Conservation (phyloP, 2,888 invertebrate species). For the Trichopria drosophilae region DNA sequence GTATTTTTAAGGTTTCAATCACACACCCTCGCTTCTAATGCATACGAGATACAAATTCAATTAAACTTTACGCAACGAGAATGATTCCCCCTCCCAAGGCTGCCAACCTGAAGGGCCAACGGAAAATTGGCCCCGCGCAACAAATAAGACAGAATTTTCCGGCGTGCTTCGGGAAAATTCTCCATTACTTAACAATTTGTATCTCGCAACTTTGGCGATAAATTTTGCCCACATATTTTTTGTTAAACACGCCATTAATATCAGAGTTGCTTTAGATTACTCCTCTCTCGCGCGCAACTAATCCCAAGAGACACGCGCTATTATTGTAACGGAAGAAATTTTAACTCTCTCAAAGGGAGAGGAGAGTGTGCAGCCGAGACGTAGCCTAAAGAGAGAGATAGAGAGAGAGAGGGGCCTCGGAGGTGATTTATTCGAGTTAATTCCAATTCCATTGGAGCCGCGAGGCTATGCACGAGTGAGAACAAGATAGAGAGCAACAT, state of each 20-base stretch:
- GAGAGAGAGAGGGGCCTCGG: slow-evolving; percentile 34
- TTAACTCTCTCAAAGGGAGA: slow-evolving; percentile 41
- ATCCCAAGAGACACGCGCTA: slow-evolving; percentile 39
- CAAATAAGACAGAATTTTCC: too few relatives aligned
- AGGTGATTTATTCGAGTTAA: slow-evolving; percentile 58
- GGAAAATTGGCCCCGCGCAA: too few relatives aligned
- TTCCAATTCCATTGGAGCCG: slow-evolving; percentile 60
- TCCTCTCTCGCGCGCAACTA: slow-evolving; percentile 27
- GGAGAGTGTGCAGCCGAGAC: slow-evolving; percentile 14
- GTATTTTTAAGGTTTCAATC: too few relatives aligned
- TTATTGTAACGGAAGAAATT: slow-evolving; percentile 51
- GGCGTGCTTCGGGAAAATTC: slow-evolving; percentile 5
- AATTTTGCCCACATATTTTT: slow-evolving; percentile 29
- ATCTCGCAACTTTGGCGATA: too few relatives aligned
- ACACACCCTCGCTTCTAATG: too few relatives aligned
- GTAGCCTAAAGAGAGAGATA: slow-evolving; percentile 14
- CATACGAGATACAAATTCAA: too few relatives aligned
- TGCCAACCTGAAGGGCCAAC: too few relatives aligned
- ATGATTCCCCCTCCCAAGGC: too few relatives aligned
- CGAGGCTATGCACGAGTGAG: slow-evolving; percentile 39
- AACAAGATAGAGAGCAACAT: slow-evolving; percentile 33
- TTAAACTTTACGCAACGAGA: too few relatives aligned
- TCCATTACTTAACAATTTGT: too few relatives aligned
- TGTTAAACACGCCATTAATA: slow-evolving; percentile 26
- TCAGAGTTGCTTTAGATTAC: slow-evolving; percentile 32